Percentiles rank a stretch among this genome's conserved stretches.
Conservation (phyloP, 2,888 invertebrate species). For the Nemurella pictetii region DNA sequence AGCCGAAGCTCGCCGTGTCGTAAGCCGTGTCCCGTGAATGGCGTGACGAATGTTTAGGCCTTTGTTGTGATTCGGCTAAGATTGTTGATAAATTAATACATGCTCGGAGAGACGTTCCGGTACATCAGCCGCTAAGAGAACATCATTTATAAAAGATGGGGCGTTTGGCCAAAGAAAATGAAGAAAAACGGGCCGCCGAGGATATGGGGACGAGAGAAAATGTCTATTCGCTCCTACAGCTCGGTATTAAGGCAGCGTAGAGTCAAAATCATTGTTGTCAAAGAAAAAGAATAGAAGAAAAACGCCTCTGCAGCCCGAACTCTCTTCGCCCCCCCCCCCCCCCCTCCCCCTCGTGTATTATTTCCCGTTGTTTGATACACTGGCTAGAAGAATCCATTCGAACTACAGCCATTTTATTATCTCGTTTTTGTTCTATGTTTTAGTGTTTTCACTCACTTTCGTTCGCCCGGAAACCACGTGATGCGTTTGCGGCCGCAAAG, state of each 20-base stretch:
- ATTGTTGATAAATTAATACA: conserved; percentile 23
- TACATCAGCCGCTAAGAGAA: conserved; percentile 19
- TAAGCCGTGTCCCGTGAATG: not conserved
- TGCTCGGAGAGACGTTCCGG: not conserved
- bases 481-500: not conserved
- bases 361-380: conserved; percentile 24
- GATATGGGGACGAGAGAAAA: not conserved
- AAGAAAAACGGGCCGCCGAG: not conserved
- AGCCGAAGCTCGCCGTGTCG: not conserved
- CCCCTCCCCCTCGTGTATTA: not conserved
- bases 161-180: conserved; percentile 5
- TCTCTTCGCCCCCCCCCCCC: not conserved
- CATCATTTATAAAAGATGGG: conserved; percentile 11
- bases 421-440: conserved; percentile 29
- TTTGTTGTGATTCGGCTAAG: not conserved
- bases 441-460: conserved; percentile 28
- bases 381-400: conserved; percentile 21
- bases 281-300: conserved; percentile 7
- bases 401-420: conserved; percentile 18
- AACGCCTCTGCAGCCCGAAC: not conserved
- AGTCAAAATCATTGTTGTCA: conserved; percentile 23
- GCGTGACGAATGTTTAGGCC: not conserved
- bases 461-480: conserved; percentile 10
- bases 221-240: not conserved
- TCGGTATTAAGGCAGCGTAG: not conserved